Percentiles rank a stretch among this genome's conserved stretches.
Evolutionary conservation across 2,888 invertebrate genomes (phyloP).

Genomic region (Drosophila affinis): DNA sequence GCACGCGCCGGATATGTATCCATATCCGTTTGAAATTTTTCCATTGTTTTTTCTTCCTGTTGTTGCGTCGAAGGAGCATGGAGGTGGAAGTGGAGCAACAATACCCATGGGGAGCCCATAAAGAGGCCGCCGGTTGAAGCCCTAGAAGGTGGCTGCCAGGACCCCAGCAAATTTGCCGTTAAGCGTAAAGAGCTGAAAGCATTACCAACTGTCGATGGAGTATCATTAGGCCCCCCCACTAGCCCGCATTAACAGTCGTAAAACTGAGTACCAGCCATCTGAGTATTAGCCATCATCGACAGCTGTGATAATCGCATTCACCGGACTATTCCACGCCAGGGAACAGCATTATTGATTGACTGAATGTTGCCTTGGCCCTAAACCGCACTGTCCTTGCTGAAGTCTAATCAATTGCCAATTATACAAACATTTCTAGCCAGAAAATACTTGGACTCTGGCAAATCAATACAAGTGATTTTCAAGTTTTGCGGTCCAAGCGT

Average conservation of each 20-base stretch:
- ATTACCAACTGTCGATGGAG: conserved; percentile 15
- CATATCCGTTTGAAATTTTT: conserved; percentile 66
- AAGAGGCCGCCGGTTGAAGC: conserved; percentile 2
- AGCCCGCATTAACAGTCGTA: conserved; percentile 44
- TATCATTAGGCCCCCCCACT: conserved; percentile 39
- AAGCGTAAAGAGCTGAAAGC: conserved; percentile 5
- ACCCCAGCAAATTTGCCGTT: conserved; percentile 17
- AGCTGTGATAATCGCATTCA: conserved; percentile 50
- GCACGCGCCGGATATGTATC: conserved; percentile 67
- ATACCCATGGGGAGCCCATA: neutral
- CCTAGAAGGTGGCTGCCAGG: conserved; percentile 8
- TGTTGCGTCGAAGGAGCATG: no score
- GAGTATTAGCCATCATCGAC: conserved; percentile 62
- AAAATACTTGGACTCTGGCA: neutral
- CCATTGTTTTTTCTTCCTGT: conserved; percentile 48
- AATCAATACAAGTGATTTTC: conserved; percentile 5
- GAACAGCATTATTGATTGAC: conserved; percentile 4
- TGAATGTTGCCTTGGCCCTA: conserved; percentile 3
- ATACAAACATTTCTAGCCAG: neutral
- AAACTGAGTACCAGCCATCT: conserved; percentile 46
- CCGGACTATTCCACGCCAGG: conserved; percentile 16
- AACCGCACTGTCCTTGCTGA: conserved; percentile 1
- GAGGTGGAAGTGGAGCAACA: no score
- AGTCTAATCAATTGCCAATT: conserved; percentile 5
- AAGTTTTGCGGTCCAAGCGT: neutral